These are phyloP conservation scores for Vanacampus margaritifer DNA, from an alignment of 2,113 vertebrate genomes.

Conservation along the genomic window DNA sequence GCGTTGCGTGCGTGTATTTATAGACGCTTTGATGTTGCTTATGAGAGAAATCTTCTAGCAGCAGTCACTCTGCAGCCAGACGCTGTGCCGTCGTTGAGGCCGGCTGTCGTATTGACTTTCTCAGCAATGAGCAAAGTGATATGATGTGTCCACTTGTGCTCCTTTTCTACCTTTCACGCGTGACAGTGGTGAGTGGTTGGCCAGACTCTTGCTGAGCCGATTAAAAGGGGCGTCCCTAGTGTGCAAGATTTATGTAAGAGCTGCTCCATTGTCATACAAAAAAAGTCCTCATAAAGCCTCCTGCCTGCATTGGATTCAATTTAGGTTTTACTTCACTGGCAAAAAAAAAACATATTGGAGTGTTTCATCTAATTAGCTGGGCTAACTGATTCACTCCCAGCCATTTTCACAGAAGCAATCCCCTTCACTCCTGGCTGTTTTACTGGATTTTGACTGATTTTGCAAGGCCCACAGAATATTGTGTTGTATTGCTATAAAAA, in stretches of 20 bases:
- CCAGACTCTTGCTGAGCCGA: slow-evolving; percentile 4
- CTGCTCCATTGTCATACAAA: background rate
- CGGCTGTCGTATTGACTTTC: slow-evolving; percentile 31
- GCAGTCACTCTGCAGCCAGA: slow-evolving; percentile 29
- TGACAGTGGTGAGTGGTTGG: slow-evolving; percentile 7
- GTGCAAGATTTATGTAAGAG: slow-evolving; percentile 24
- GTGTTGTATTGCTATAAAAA: no score
- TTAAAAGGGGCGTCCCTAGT: slow-evolving; percentile 9
- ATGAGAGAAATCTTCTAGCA: slow-evolving; percentile 47
- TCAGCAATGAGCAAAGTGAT: slow-evolving; percentile 25
- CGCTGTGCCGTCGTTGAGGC: slow-evolving; percentile 15
- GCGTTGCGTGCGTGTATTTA: slow-evolving; percentile 45
- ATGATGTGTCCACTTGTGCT: slow-evolving; percentile 14
- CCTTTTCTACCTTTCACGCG: slow-evolving; percentile 17
- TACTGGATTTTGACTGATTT: no score
- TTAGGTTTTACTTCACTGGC: background rate
- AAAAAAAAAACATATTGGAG: background rate
- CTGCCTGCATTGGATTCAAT: background rate
- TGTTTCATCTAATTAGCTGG: background rate
- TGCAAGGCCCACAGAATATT: no score
- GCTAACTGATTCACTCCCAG: no score
- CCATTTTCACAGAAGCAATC: no score
- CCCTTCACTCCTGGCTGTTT: no score
- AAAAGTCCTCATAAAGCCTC: slow-evolving; percentile 2
- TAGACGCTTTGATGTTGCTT: slow-evolving; percentile 61